Base-by-base conservation (phyloP, 2,113 vertebrate genomes). In the Lota lota region DNA sequence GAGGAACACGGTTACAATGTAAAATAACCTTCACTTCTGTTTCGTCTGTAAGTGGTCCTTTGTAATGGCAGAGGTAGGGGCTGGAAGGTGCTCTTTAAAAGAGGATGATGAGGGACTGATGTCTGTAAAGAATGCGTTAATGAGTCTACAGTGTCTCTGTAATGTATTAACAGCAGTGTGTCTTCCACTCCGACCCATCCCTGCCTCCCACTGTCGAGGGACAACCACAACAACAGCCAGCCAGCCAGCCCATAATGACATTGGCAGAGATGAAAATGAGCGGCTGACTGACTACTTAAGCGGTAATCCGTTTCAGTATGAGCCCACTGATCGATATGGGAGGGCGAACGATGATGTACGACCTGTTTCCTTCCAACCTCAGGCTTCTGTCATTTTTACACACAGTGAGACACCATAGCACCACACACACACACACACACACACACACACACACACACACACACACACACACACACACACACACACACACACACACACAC, bases 221-320 rank as follows among this genome's bases (percentile, higher is more conserved):
- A 33, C 28, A 6, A 33, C 28, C 28, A 33, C 28, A 33, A 33
- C 28, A 33, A 33, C 28, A 33, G 28, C 28, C 28, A 33, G 28
- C 2, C 69, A 40, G 50, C 28, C 67, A 66, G 67, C 54, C 18
- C 24, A 63, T 22, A 63, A 70, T 61, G 57, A 54, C 24, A 70
- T 11, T 63, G 61, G 63, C 16, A 62, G 57, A 60, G n/a, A 65
- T 58, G 17, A 67, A 24, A 22, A 19, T 10, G 40, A 15, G 33
- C 77, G 22, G 50, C 56, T 50, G 53, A 63, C 33, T 72, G 51
- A 63, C 78, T 67, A 79, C 75, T 68, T 64, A 40, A 72, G 18
- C 17, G 58, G 71, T 20, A 15, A 72, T 60, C 54, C 54, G 54
- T 5, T 66, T 33, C 28, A 33, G 28, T 33, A 33, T 33, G 28